A percentile compares a stretch with the other conserved stretches of the same genome.
Evolutionary conservation across 1,140 invertebrate species (phyloP).

Genomic region (Sogatella furcifera): DNA sequence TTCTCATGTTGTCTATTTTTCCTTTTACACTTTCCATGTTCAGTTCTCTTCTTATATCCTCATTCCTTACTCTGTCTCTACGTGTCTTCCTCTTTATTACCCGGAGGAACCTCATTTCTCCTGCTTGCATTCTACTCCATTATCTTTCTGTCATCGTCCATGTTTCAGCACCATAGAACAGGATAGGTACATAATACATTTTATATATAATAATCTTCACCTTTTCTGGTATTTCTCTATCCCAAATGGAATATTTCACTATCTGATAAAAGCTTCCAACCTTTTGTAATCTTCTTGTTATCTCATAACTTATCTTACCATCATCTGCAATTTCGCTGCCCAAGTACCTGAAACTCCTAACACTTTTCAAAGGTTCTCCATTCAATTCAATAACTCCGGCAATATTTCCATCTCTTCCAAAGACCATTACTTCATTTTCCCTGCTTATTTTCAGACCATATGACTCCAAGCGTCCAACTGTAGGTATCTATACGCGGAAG

Average conservation of each 20-base stretch:
- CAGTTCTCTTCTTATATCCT: not conserved
- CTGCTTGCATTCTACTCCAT: not conserved
- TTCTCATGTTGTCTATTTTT: not conserved
- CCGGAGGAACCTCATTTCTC: no score
- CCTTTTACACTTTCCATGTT: not conserved
- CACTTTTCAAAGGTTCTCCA: no score
- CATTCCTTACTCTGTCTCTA: not conserved
- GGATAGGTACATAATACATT: not conserved
- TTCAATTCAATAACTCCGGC: no score
- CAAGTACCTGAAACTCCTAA: no score
- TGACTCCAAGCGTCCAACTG: not conserved
- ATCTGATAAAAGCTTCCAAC: no score
- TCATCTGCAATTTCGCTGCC: no score
- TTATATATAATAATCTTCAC: not conserved
- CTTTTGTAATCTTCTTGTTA: no score
- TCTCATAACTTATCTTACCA: no score
- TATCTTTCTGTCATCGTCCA: not conserved
- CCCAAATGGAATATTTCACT: no score
- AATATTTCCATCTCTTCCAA: not conserved
- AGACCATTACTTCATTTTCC: not conserved
- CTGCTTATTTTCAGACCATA: not conserved
- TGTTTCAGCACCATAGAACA: not conserved
- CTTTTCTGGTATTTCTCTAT: not conserved
- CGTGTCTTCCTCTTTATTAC: not conserved
- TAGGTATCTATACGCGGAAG: no score